Evolutionary conservation across 2,888 invertebrate species (phyloP), one percentile per base, ranked within the genome.

Genomic region (Tortrix viridana): DNA sequence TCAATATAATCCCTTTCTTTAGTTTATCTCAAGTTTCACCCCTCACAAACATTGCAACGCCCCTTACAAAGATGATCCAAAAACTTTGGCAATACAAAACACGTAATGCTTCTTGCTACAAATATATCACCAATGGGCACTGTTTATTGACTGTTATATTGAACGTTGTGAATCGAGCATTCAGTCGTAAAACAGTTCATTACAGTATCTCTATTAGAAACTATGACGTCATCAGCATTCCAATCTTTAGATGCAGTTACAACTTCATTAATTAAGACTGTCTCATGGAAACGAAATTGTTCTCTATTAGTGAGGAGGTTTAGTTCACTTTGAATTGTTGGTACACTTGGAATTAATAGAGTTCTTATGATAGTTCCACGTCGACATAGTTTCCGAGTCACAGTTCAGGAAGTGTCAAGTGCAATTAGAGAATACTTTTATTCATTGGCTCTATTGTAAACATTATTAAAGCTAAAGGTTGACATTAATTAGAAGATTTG

Each of bases 401-500:
- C 63, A 75, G 75, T 77, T 77, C 74, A 77, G 68, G 65, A 66
- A 61, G 68, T 75, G 76, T 75, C 75, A 77, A 75, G 72, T 70
- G 71, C 71, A 72, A 72, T 71, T 71, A 62, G 60, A 65, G 60
- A 59, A 48, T 46, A 44, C 43, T 54, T 49, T 43, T 50, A 55
- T 62, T 52, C 46, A 63, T 63, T 52, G n/a, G 53, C 52, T 57
- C 16, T 46, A 41, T 48, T 43, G 26, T 41, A 9, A 22, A 47
- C 23, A 18, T 41, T 41, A 18, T 38, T 57, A 47, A 22, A 9
- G 44, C 14, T 50, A 47, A 47, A 48, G 20, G 44, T 60, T 44
- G 18, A 7, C 32, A 32, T 63, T 52, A 57, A 58, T 63, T 41
- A 53, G 41, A 32, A 12, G 3, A 32, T 1, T 43, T 41, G 38